Evolutionary conservation across 2,888 invertebrate genomes (phyloP), one percentile per base, ranked within the genome.

Genomic region (Saturnia pavonia): DNA sequence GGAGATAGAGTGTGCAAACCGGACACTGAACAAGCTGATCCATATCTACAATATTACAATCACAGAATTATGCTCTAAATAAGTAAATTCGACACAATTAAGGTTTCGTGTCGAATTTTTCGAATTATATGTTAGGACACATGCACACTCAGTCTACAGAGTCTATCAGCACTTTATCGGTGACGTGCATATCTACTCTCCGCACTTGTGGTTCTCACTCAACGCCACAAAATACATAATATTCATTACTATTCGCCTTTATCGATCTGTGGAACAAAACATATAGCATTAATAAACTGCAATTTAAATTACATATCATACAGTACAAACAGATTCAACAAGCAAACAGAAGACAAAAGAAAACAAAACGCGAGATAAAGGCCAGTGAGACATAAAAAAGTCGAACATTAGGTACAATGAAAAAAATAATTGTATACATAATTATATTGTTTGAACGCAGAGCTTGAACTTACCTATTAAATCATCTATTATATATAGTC

Each of bases 1-100:
- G 95, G 77, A 98, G 94, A 88, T 96, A 97, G 74, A 97, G 93
- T 57, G 97, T 97, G 91, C 97, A 98, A 77, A 97, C 97, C 70
- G 97, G 97, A 88, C 97, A 98, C 86, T 95, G 95, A 80, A 95
- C 87, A 71, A 88, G 87, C 76, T 90, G 90, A 78, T 94, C 93
- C 94, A 94, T 94, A 76, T 81, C 87, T 80, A 76, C 77, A 78
- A 78, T 77, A 74, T 74, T 70, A 70, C 63, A 69, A 72, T 74
- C 72, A 54, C 69, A 70, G 65, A 74, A 71, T 40, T 81, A 81
- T 82, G 78, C 80, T 82, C 22, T 66, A 67, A 54, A 19, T 54
- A 66, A 54, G 16, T 65, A 70, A n/a, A 51, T 66, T 66, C 65
- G 43, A 25, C 70, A 42, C 67, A 70, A 40, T 25, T 40, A 1